These are phyloP conservation scores for Pipa parva DNA, from an alignment of 2,113 vertebrate genomes.

Conservation along the genomic window DNA sequence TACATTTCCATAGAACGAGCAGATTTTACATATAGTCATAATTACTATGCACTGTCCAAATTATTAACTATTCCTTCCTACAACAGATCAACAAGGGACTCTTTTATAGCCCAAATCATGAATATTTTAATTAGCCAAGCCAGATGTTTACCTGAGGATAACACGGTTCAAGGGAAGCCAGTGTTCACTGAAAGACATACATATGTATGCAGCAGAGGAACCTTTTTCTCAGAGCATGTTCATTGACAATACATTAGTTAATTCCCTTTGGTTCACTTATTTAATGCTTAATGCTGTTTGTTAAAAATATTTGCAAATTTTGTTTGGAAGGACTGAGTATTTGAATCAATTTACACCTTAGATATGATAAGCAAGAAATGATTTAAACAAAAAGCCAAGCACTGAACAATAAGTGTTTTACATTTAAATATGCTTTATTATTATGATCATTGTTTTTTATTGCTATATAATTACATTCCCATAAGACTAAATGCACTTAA, in stretches of 20 bases:
- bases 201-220: conserved; percentile 20
- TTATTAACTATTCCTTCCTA: conserved; percentile 33
- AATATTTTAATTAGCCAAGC: conserved; percentile 39
- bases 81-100: conserved; percentile 31
- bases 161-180: conserved; percentile 25
- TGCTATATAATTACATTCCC: too few species aligned
- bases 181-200: conserved; percentile 25
- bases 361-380: too few species aligned
- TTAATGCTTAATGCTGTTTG: neutral
- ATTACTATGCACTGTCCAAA: conserved; percentile 37
- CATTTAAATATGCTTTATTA: too few species aligned
- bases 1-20: conserved; percentile 24
- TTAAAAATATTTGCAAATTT: neutral
- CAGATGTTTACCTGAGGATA: conserved; percentile 37
- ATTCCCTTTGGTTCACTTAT: conserved; percentile 9
- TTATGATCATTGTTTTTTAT: too few species aligned
- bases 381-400: too few species aligned
- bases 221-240: conserved; percentile 15
- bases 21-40: conserved; percentile 27
- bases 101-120: conserved; percentile 32
- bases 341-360: too few species aligned
- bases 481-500: too few species aligned
- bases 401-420: too few species aligned
- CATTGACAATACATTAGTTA: conserved; percentile 6
- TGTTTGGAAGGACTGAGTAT: too few species aligned